Evolutionary conservation across 2,888 invertebrate genomes (phyloP), one percentile per base, ranked within the genome.

Genomic region (Conops quadrifasciatus): DNA sequence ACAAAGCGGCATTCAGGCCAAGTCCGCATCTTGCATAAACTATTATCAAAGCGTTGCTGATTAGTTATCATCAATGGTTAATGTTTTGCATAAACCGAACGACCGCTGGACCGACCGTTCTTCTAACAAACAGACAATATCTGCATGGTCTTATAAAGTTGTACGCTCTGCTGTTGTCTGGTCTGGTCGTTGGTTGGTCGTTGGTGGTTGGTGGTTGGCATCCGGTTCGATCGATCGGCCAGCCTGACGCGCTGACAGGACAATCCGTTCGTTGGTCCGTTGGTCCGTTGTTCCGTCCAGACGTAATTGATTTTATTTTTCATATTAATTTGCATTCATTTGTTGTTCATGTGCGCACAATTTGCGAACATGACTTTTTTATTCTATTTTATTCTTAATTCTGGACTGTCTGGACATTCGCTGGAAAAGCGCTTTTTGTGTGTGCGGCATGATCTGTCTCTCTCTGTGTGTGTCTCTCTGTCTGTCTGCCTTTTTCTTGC

Each of bases 271-370:
- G 28, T 51, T 51, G 49, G 30, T 64, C 16, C 30, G 9, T 58
- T 4, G 63, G n/a, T n/a, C n/a, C n/a, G n/a, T n/a, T n/a, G n/a
- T n/a, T 65, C 21, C 15, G 36, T 66, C 49, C n/a, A n/a, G 47
- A n/a, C 53, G 36, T 56, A 65, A 65, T 65, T 65, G 65, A 65
- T 65, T 51, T 65, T 51, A 65, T 65, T 51, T 65, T 65, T 51
- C 49, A 51, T 65, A 30, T 65, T 51, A 65, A 30, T 51, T 28
- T 36, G 28, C 21, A 47, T 51, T 65, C 21, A 51, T 65, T 51
- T 65, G 65, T 21, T 26, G 28, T 19, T 5, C 26, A 65, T n/a
- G n/a, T 65, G 51, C 19, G 19, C 65, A 65, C 65, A 65, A 51
- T 51, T 51, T 51, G 65, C 65, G 26, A 19, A 19, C 19, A 26